Conservation (phyloP, 1,140 invertebrate genomes). For the Oedothorax gibbosus region DNA sequence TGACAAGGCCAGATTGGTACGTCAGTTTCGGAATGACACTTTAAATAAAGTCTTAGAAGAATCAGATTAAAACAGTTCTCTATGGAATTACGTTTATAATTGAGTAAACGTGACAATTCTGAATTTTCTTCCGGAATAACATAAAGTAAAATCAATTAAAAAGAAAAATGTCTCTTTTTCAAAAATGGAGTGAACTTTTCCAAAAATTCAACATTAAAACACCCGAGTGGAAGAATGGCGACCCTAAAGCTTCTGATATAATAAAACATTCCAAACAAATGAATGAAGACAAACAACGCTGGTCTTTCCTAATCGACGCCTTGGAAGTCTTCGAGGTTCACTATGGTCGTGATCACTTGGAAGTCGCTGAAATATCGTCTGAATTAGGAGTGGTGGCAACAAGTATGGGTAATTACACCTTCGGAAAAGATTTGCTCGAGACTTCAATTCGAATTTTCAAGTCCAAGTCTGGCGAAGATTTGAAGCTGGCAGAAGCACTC, state of each 20-base stretch:
- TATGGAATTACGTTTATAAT: no score
- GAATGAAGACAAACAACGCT: conserved; percentile 18
- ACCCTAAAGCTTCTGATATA: background rate
- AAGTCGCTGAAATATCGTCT: conserved; percentile 9
- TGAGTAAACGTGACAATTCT: no score
- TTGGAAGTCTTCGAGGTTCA: background rate
- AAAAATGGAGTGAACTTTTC: conserved; percentile 3
- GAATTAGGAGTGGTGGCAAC: conserved; percentile 11
- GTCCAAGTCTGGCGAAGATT: background rate
- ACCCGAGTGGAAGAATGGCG: background rate
- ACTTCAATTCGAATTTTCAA: conserved; percentile 3
- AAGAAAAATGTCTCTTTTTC: conserved; percentile 2
- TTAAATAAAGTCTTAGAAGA: no score
- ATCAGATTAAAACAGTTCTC: no score
- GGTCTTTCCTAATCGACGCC: conserved; percentile 6
- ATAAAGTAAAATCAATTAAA: no score
- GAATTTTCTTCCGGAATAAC: no score
- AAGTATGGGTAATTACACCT: conserved; percentile 17
- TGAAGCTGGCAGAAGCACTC: conserved; percentile 32
- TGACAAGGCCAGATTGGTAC: no score
- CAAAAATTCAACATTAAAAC: conserved; percentile 1
- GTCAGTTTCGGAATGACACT: no score
- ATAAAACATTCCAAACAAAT: background rate
- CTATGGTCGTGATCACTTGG: background rate
- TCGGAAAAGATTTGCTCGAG: conserved; percentile 17